Percentiles rank a stretch among this genome's conserved stretches.
These are phyloP conservation scores for Sipha maydis DNA, from an alignment of 2,888 invertebrate species.

Conservation along the genomic window DNA sequence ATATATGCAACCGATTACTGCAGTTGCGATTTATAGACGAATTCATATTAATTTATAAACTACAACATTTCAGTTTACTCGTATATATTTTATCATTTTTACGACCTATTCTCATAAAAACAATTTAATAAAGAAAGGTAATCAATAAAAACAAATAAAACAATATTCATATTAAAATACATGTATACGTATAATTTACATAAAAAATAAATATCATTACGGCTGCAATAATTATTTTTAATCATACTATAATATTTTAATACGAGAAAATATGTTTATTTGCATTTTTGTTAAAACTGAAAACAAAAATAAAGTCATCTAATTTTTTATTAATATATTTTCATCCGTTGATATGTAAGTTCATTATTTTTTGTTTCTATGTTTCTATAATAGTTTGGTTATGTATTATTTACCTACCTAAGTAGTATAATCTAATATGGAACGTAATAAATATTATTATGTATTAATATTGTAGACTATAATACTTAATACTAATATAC, in stretches of 20 bases:
- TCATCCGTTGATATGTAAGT: neutral
- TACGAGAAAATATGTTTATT: too few species aligned
- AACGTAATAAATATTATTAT: too few species aligned
- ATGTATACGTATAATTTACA: neutral
- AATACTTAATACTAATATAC: too few species aligned
- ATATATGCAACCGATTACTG: neutral
- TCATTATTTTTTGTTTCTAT: neutral
- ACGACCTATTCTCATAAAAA: neutral
- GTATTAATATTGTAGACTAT: too few species aligned
- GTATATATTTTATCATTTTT: neutral
- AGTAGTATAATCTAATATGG: too few species aligned
- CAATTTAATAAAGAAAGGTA: neutral
- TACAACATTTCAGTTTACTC: neutral
- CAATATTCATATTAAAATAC: neutral
- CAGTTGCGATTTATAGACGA: neutral
- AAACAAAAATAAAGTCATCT: neutral
- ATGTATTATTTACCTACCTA: neutral
- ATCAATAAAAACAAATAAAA: neutral
- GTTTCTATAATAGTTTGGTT: neutral
- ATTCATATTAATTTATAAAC: neutral
- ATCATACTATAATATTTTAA: neutral
- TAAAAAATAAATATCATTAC: neutral
- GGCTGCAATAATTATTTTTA: neutral
- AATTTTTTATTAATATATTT: neutral
- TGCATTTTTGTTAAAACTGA: too few species aligned